Evolutionary conservation across 1,140 invertebrate species (phyloP).

Genomic region (Drosophila leontia): DNA sequence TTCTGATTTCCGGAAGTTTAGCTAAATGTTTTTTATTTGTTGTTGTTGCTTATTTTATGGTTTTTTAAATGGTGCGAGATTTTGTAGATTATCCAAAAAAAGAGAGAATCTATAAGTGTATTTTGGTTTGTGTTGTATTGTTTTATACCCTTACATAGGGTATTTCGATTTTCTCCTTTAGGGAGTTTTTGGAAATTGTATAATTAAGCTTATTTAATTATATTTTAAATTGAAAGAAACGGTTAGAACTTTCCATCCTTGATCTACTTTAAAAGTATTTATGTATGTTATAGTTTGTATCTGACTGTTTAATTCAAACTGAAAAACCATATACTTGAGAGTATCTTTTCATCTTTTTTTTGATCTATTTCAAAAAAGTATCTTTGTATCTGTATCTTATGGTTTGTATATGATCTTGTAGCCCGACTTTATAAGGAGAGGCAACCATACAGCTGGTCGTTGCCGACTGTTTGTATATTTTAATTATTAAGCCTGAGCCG

Average conservation of each 20-base stretch:
- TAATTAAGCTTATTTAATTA: too few species aligned
- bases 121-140: slow-evolving; percentile 17
- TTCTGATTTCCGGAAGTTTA: slow-evolving; percentile 57
- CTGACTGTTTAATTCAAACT: not conserved
- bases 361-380: not conserved
- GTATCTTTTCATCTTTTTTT: too few species aligned
- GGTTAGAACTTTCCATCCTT: not conserved
- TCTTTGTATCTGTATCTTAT: not conserved
- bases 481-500: slow-evolving; percentile 44
- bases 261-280: not conserved
- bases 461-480: slow-evolving; percentile 21
- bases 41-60: slow-evolving; percentile 51
- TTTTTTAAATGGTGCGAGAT: slow-evolving; percentile 60
- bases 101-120: slow-evolving; percentile 28
- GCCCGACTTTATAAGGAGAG: slow-evolving; percentile 24
- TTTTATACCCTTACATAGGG: not conserved
- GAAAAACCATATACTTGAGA: too few species aligned
- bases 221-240: too few species aligned
- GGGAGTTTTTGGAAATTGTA: too few species aligned
- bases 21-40: slow-evolving; percentile 40
- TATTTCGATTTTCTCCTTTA: not conserved
- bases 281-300: not conserved
- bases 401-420: not conserved
- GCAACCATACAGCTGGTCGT: slow-evolving; percentile 13
- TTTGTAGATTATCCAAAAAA: slow-evolving; percentile 31